Percentiles rank a stretch among this genome's conserved stretches.
These are phyloP conservation scores for Brenthis daphne DNA, from an alignment of 2,888 invertebrate genomes.

Conservation along the genomic window DNA sequence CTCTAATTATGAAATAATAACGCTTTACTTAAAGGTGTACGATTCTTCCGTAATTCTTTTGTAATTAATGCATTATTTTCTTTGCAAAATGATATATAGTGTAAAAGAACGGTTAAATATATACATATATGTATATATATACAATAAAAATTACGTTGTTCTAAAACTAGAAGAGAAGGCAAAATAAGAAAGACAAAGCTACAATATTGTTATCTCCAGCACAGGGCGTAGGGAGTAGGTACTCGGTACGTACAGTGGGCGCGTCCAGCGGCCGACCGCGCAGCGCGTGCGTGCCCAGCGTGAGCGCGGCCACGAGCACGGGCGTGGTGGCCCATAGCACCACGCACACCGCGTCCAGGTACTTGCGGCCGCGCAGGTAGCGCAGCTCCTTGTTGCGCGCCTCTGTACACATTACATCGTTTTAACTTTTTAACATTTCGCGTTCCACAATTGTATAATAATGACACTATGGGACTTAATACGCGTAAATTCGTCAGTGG, in stretches of 20 bases:
- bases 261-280: conserved; percentile 91
- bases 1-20: conserved; percentile 66
- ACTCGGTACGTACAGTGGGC: conserved; percentile 83
- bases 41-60: conserved; percentile 54
- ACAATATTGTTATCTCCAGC: too few relatives aligned
- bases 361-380: conserved; percentile 93
- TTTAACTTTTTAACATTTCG: neutral
- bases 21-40: conserved; percentile 60
- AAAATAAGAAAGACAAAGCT: too few relatives aligned
- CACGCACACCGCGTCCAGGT: conserved; percentile 98
- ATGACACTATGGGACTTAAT: too few relatives aligned
- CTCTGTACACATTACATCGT: conserved; percentile 64
- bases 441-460: too few relatives aligned
- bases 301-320: conserved; percentile 92
- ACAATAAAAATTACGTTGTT: too few relatives aligned
- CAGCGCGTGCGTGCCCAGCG: conserved; percentile 90
- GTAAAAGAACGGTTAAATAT: neutral
- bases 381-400: conserved; percentile 87
- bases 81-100: conserved; percentile 8
- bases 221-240: too few relatives aligned
- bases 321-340: conserved; percentile 99
- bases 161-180: too few relatives aligned
- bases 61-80: conserved; percentile 45
- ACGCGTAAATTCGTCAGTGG: too few relatives aligned
- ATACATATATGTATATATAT: neutral